These are phyloP conservation scores for Campoletis raptor DNA, from an alignment of 2,888 invertebrate species.

Conservation along the genomic window DNA sequence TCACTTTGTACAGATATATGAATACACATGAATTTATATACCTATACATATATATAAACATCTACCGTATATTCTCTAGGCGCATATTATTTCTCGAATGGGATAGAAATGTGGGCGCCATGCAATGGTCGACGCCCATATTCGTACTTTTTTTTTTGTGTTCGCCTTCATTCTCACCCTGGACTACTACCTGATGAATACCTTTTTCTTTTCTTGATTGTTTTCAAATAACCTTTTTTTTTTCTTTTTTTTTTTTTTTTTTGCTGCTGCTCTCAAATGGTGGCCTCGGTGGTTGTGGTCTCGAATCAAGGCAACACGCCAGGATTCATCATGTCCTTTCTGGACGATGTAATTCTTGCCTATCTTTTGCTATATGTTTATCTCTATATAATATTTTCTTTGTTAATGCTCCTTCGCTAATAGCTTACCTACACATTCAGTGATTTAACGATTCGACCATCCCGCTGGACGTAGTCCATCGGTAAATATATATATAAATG, in stretches of 20 bases:
- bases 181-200: conserved; percentile 39
- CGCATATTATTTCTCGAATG: conserved; percentile 49
- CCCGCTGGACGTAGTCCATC: neutral
- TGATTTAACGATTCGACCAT: conserved; percentile 32
- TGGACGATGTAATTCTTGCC: conserved; percentile 24
- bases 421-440: conserved; percentile 24
- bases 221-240: conserved; percentile 27
- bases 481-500: conserved; percentile 23
- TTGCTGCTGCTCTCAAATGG: conserved; percentile 11
- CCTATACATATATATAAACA: conserved; percentile 9
- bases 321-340: neutral
- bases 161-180: conserved; percentile 35
- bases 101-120: conserved; percentile 31
- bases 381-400: conserved; percentile 17
- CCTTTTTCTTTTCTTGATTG: neutral
- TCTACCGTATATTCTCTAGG: conserved; percentile 38
- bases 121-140: conserved; percentile 48
- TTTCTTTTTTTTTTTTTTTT: conserved; percentile 15
- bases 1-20: conserved; percentile 39
- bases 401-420: conserved; percentile 33
- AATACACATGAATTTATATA: neutral
- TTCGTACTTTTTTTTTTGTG: conserved; percentile 37
- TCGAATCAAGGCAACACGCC: conserved; percentile 11
- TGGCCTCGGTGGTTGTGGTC: conserved; percentile 13
- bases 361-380: neutral